Base-by-base conservation (phyloP, 2,797 vertebrate species). In the Pseudotriccus pelzelni region DNA sequence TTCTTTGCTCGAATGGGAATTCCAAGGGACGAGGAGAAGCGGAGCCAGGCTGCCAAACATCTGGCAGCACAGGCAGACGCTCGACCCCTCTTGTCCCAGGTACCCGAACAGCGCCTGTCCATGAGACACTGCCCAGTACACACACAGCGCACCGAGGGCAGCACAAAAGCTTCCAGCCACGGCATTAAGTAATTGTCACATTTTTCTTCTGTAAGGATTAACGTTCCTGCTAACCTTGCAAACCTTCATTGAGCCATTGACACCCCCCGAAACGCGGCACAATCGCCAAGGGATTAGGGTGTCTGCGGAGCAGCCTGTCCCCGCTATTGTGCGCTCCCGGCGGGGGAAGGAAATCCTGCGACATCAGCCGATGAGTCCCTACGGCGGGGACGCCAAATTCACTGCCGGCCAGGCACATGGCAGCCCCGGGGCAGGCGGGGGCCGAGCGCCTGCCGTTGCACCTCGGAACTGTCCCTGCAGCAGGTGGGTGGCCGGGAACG, bases 221-320 rank as follows among this genome's bases (percentile, higher is more conserved):
- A 63, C 83, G 34, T 96, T 98, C 98, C 90, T 97, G 97, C 97
- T 96, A 97, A 96, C 96, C 94, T 96, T 98, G 98, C 98, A 98
- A 93, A 92, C 91, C 89, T 91, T 37, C 91, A 95, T 87, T 96
- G 96, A 97, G 92, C 96, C 92, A 43, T 97, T 96, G 98, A 96
- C 97, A 87, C 96, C 89, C 86, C 90, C 78, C 89, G 90, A 97
- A 93, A 98, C 7, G 95, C 93, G 56, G 97, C 97, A 97, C 97
- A 97, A 97, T 97, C 55, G 66, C 95, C 77, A 37, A 36, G 96
- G 97, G 97, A 98, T 98, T 98, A 98, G 87, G 89, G 83, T 98
- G 98, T 98, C 98, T 98, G 97, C 79, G 75, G 95, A 91, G 90
- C 97, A 97, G 96, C 97, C 97, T 98, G 97, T 96, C 85, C 97